Evolutionary conservation across 2,888 invertebrate genomes (phyloP).

Genomic region (Unio pictorum): DNA sequence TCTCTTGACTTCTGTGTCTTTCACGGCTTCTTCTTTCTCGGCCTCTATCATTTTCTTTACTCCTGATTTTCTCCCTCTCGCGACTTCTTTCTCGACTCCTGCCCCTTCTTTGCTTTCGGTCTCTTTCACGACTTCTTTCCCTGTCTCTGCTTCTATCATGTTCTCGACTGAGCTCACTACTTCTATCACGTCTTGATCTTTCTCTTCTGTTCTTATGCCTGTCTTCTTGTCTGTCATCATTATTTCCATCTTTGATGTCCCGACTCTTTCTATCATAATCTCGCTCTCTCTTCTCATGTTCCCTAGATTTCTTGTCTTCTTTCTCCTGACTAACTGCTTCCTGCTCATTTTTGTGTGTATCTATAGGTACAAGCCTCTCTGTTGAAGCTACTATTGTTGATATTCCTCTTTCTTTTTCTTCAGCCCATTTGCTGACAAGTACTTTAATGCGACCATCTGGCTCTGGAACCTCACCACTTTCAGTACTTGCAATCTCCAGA

Average conservation of each 20-base stretch:
- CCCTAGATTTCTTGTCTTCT: slow-evolving; percentile 19
- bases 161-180: slow-evolving; percentile 16
- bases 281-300: slow-evolving; percentile 6
- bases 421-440: slow-evolving; percentile 2
- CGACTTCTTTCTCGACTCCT: slow-evolving; percentile 12
- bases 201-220: slow-evolving; percentile 10
- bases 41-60: slow-evolving; percentile 17
- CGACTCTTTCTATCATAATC: slow-evolving; percentile 1
- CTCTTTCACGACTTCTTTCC: slow-evolving; percentile 1
- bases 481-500: not conserved
- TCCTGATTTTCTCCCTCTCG: slow-evolving; percentile 16
- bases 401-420: not conserved
- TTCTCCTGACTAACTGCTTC: slow-evolving; percentile 5
- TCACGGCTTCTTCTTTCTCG: slow-evolving; percentile 9
- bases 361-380: slow-evolving; percentile 4
- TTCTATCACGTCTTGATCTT: slow-evolving; percentile 11
- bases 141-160: slow-evolving; percentile 19
- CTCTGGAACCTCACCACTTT: not conserved
- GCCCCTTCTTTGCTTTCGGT: slow-evolving; percentile 2
- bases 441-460: slow-evolving; percentile 1
- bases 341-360: slow-evolving; percentile 3
- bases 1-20: slow-evolving; percentile 25
- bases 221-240: slow-evolving; percentile 14
- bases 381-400: slow-evolving; percentile 1
- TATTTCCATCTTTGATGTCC: slow-evolving; percentile 11